A percentile compares a stretch with the other conserved stretches of the same genome.
These are phyloP conservation scores for Tridacna gigas DNA, from an alignment of 2,888 invertebrate genomes.

Conservation along the genomic window DNA sequence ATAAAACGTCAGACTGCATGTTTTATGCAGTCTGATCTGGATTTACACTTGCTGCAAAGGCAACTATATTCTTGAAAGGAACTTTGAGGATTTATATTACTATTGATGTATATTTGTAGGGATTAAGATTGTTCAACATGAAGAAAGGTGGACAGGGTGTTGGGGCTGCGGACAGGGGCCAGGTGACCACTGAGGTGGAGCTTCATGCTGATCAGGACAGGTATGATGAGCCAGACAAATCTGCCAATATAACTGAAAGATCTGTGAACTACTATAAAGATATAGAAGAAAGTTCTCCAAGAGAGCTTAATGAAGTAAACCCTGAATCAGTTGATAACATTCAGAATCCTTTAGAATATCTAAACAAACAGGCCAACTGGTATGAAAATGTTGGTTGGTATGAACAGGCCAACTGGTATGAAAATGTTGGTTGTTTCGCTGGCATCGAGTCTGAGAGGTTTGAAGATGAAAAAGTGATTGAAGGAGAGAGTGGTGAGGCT, in stretches of 20 bases:
- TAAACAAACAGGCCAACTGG: neutral
- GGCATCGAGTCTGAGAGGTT: neutral
- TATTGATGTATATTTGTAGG: conserved; percentile 26
- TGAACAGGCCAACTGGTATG: neutral
- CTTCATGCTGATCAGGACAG: conserved; percentile 21
- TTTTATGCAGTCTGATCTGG: no score
- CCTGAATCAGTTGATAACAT: neutral
- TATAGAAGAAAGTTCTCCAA: neutral
- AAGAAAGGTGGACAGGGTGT: conserved; percentile 33
- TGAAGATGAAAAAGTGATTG: neutral
- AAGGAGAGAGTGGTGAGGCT: conserved; percentile 11
- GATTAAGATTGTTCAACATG: conserved; percentile 42
- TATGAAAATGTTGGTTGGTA: neutral
- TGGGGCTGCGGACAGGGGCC: neutral
- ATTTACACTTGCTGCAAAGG: no score
- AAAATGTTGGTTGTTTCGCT: neutral
- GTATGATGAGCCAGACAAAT: conserved; percentile 9
- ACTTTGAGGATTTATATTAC: no score
- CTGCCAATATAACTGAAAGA: neutral
- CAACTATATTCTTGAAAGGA: no score
- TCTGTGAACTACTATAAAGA: neutral
- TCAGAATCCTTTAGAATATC: neutral
- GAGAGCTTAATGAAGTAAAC: neutral
- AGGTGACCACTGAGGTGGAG: neutral
- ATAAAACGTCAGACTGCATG: no score